Evolutionary conservation across 2,888 invertebrate species (phyloP), one percentile per base, ranked within the genome.

Genomic region (Dermolepida albohirtum): DNA sequence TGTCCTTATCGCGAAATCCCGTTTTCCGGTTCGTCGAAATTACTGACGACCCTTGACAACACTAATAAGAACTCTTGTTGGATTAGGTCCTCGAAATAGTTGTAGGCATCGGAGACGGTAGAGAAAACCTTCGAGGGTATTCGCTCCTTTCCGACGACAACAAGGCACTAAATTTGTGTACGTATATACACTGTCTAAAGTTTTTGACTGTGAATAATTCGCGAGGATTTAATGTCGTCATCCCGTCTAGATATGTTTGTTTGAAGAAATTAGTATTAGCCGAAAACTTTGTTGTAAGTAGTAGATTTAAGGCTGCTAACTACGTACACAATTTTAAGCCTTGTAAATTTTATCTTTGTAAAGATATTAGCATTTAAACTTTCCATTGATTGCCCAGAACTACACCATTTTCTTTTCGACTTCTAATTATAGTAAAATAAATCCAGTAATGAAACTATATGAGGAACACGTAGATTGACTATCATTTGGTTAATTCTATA

Each of bases 1-100:
- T 44, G 59, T 49, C 59, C 59, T 62, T 62, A 62, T 62, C 59
- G 29, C 49, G 4, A 47, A 62, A 62, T 62, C 59, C 59, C 59
- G 47, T 47, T 62, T 62, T 62, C 59, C 59, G 59, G 47, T 62
- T 47, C 47, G 59, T 34, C 59, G 59, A 62, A 62, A 62, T 62
- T 62, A 62, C 59, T 47, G 47, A 47, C 59, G 59, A 62, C 59
- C 59, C 59, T 59, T 44, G 59, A 62, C 59, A 47, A 62, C 47
- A 47, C 59, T 62, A 62, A 62, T 62, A 62, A 62, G 59, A 62
- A 62, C 59, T 62, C 59, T 62, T 62, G 59, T 62, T 62, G 59
- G 59, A 62, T 62, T 62, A 62, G 59, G 59, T 62, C 59, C 59
- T 62, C 47, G 34, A 47, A 47, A 62, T 62, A 62, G 59, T 62